Evolutionary conservation across 2,113 vertebrate genomes (phyloP), one percentile per base, ranked within the genome.

Genomic region (Electrona antarctica): DNA sequence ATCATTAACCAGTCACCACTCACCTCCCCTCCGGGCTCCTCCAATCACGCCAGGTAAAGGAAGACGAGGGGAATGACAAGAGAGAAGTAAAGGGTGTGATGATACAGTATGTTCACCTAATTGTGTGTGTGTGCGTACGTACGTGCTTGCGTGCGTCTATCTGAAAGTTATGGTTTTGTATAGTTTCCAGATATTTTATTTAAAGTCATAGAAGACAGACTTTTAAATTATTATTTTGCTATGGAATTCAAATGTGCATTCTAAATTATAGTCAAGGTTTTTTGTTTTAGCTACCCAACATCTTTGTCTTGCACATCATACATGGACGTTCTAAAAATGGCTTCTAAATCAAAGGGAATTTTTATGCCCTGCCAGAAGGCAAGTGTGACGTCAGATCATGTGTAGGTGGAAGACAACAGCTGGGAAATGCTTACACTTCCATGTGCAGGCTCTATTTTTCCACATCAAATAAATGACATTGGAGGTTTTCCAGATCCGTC

Each of bases 1-100:
- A 93, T 91, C 87, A 92, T 93, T 93, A 92, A 93, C 87, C 47
- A 74, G 47, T 69, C 33, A 67, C 62, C 76, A 79, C 60, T 6
- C 33, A 3, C 33, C 33, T 6, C 33, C 33, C 33, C 33, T 41
- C 3, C 67, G 80, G 62, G 88, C 87, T 85, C 89, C 91, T 72
- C 90, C 92, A 79, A 69, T 82, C 74, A 45, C 72, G 81, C 67
- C 90, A 93, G 88, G 87, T 92, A 76, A 75, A 77, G 64, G 60
- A 74, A 29, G 55, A 71, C 55, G 70, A 29, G 67, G 67, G 58
- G 55, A 64, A 10, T 8, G 50, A 51, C 41, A 21, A 48, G 41
- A 45, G 33, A 28, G 54, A 73, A 15, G 59, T 58, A 15, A 41
- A 52, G 64, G 78, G 60, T 15, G 56, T 68, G 71, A 77, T 58